Evolutionary conservation across 2,888 invertebrate species (phyloP), one percentile per base, ranked within the genome.

Genomic region (Euzetes globulus): DNA sequence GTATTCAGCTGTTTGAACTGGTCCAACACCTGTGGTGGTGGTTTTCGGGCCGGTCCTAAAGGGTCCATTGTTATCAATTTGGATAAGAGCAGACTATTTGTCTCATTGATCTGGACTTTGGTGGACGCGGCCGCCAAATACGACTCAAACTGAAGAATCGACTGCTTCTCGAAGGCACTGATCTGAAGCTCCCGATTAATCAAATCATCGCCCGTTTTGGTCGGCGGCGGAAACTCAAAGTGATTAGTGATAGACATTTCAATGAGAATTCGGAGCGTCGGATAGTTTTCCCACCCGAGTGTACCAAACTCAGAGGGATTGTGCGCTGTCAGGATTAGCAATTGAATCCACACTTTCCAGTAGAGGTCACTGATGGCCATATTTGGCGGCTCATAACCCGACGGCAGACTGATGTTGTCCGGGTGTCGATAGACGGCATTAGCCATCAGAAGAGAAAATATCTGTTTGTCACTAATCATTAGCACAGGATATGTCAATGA

Each of bases 191-290:
- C 68, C 0, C 73, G 33, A 17, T 41, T 50, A 22, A 45, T 33
- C 25, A 75, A 50, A 50, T 87, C 87, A 1, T 86, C 85, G 15
- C 85, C 81, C 0, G 87, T 85, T 83, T 87, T 87, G 0, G 89
- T 88, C 1, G 88, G 88, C 25, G 89, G 88, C 13, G 90, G 90
- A 81, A 88, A 90, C 6, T 86, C 85, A 80, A 88, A 90, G 81
- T 89, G 88, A 79, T 91, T 93, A 13, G 96, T 97, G 81, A 97
- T 97, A 80, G 94, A 93, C 89, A 94, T 94, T 85, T 97, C 96
- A 87, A 97, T 94, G 78, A 97, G 86, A 80, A 90, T 89, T 77
- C 91, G 87, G 78, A 97, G 86, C 71, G 91, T 95, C 22, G 96
- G 94, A 85, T 95, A 97, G 79, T 90, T 89, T 79, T 89, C 88